phyloP scores from a whole-genome alignment of 2,797 vertebrate genomes.

The Pseudochromis fuscus region DNA sequence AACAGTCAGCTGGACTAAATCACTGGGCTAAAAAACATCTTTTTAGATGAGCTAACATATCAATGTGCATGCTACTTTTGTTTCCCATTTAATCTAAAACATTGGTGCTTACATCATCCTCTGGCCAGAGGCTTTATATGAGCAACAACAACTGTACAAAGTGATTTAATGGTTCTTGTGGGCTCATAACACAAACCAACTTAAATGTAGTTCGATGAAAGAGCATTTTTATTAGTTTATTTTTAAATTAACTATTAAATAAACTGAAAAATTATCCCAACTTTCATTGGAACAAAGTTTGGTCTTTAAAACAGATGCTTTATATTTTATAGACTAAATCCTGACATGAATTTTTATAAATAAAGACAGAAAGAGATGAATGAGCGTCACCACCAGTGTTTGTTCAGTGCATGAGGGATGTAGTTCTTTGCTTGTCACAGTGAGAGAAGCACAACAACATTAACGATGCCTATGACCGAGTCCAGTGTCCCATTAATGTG shows the following conservation, averaged over 20 bases:
- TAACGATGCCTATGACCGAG: no score
- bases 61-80: no score
- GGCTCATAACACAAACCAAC: not conserved
- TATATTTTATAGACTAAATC: not conserved
- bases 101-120: not conserved
- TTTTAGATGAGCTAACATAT: no score
- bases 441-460: not conserved
- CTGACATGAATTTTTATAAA: not conserved
- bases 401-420: no score
- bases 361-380: not conserved
- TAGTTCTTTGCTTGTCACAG: not conserved
- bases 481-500: not conserved
- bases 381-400: no score
- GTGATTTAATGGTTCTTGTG: conserved; percentile 1
- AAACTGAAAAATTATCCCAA: not conserved
- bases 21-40: no score
- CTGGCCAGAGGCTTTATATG: not conserved
- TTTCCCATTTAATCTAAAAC: conserved; percentile 4
- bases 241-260: not conserved
- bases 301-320: not conserved
- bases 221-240: not conserved
- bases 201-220: not conserved
- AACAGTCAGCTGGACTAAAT: not conserved
- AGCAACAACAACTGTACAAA: not conserved
- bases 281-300: not conserved